These are phyloP conservation scores for Ficedula albicollis DNA, from an alignment of 2,797 vertebrate genomes.

Conservation along the genomic window DNA sequence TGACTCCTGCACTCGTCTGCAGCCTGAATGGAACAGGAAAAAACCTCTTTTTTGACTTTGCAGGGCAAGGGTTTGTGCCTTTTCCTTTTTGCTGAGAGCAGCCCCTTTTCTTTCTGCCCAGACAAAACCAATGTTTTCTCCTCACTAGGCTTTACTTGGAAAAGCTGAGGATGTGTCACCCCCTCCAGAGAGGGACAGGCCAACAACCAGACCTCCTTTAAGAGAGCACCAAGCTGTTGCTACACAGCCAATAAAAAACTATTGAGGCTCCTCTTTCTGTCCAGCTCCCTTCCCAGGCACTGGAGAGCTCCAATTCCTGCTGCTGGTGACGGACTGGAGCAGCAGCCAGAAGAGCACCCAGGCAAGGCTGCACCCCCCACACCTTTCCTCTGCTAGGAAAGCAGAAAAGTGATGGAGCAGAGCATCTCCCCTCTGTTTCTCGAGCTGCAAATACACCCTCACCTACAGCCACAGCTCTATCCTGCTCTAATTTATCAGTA, in stretches of 20 bases:
- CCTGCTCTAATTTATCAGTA: neutral
- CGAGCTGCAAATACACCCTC: neutral
- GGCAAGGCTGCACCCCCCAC: neutral
- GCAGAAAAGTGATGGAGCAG: neutral
- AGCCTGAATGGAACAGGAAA: slow-evolving; percentile 54
- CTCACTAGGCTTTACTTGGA: slow-evolving; percentile 39
- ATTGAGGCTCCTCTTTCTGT: slow-evolving; percentile 43
- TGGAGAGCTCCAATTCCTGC: neutral
- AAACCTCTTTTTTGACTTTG: slow-evolving; percentile 33
- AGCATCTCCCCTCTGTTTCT: neutral
- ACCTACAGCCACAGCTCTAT: neutral
- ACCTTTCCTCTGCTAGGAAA: neutral
- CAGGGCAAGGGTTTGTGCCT: slow-evolving; percentile 5
- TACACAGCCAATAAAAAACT: slow-evolving; percentile 55
- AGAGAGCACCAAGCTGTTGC: slow-evolving; percentile 24
- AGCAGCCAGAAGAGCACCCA: neutral
- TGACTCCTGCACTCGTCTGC: slow-evolving; percentile 28
- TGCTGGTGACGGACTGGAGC: neutral
- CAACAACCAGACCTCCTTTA: slow-evolving; percentile 51
- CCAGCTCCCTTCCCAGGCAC: slow-evolving; percentile 47
- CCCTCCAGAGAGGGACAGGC: slow-evolving; percentile 42
- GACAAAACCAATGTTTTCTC: slow-evolving; percentile 39
- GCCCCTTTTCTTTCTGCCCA: neutral
- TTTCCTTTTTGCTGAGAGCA: slow-evolving; percentile 8
- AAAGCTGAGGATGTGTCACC: slow-evolving; percentile 31